Percentiles rank a stretch among this genome's conserved stretches.
phyloP scores from a whole-genome alignment of 2,113 vertebrate species.

The Podilymbus podiceps region DNA sequence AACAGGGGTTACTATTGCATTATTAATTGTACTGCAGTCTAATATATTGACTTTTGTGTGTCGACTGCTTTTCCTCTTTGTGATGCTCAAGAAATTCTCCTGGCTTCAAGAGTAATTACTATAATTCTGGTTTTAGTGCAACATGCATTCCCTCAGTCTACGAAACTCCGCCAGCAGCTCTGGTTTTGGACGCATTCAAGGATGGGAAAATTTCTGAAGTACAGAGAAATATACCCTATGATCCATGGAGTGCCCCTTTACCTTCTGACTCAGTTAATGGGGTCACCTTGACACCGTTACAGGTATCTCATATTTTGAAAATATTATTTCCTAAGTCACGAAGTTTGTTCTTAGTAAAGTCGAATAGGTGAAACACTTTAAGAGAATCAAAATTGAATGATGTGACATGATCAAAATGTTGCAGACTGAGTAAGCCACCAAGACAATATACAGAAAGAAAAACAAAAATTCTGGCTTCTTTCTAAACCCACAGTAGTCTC shows the following conservation, averaged over 20 bases:
- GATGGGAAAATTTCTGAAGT: slow-evolving; percentile 54
- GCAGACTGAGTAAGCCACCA: not conserved
- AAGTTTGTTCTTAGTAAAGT: not conserved
- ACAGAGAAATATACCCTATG: not conserved
- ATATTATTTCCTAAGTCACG: not conserved
- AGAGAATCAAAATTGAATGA: not conserved
- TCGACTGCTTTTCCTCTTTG: not conserved
- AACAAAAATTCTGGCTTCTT: not conserved
- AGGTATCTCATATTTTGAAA: slow-evolving; percentile 74
- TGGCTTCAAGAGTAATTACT: not conserved
- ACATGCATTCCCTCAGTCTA: slow-evolving; percentile 78
- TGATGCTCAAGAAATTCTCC: not conserved
- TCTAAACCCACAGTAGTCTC: not conserved
- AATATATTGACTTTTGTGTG: not conserved
- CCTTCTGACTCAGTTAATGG: slow-evolving; percentile 59
- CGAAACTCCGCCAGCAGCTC: slow-evolving; percentile 71
- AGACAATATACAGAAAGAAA: not conserved
- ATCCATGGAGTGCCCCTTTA: not conserved
- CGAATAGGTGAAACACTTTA: not conserved
- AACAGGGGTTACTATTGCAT: not conserved
- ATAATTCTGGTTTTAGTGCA: slow-evolving; percentile 72
- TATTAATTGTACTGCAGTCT: not conserved
- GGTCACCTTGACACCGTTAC: slow-evolving; percentile 76
- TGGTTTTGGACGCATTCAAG: slow-evolving; percentile 73
- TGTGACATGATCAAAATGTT: not conserved